Evolutionary conservation across 2,113 vertebrate species (phyloP).

Genomic region (Orcinus orca): DNA sequence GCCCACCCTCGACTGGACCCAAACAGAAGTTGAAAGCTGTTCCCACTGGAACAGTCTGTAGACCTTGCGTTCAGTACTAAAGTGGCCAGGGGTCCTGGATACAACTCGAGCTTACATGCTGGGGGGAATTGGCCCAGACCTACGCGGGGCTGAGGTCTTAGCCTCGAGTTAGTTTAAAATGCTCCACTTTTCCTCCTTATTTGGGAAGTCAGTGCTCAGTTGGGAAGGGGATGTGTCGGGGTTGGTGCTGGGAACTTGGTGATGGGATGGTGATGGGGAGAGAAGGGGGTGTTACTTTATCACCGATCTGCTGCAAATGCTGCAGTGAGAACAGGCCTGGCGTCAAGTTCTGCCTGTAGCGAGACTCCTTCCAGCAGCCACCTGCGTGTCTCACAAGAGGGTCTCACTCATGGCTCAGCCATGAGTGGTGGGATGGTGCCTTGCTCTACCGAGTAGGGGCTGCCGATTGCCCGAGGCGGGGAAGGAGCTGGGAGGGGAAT

Average conservation of each 20-base stretch:
- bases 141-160: not conserved
- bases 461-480: not conserved
- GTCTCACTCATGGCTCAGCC: not conserved
- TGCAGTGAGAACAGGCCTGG: not conserved
- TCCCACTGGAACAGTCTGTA: not conserved
- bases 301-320: not conserved
- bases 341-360: fast-evolving
- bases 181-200: not conserved
- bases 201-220: not conserved
- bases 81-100: not conserved
- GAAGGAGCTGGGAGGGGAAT: not conserved
- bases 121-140: fast-evolving
- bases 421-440: not conserved
- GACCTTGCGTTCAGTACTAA: too few species aligned
- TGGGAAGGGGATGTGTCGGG: not conserved
- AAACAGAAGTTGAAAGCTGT: too few species aligned
- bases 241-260: not conserved
- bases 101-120: not conserved
- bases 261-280: not conserved
- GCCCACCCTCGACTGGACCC: fast-evolving
- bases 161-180: not conserved
- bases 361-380: not conserved
- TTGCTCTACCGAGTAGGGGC: fast-evolving
- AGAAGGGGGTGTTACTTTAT: not conserved
- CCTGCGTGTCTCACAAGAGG: not conserved